Base-by-base conservation (phyloP, 2,113 vertebrate genomes). In the Antechinus flavipes region DNA sequence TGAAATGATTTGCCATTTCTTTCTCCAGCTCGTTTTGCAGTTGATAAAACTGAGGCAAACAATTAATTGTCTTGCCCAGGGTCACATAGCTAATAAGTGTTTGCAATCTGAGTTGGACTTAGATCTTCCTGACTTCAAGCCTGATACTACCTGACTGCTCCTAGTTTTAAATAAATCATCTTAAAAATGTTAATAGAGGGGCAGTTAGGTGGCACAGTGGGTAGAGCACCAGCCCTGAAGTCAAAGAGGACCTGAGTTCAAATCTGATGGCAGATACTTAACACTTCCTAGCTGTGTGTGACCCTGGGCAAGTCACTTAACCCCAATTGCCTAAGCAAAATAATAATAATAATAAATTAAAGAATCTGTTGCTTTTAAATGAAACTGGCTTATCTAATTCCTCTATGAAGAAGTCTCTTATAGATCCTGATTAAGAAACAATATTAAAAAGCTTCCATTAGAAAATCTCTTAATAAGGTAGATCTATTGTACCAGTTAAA, bases 401-500 rank as follows among this genome's bases (percentile, higher is more conserved):
- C 35, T n/a, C 35, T 84, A 7, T 84, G n/a, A 42, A 42, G 16
- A 84, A 42, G n/a, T 7, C n/a, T 84, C 7, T 84, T 84, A 84
- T 2, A 84, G 19, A 84, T 12, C 14, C n/a, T 23, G n/a, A 42
- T 84, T 23, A 84, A 42, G 19, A 23, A 19, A 8, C n/a, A 84
- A 8, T 23, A 84, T 42, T 42, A 84, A 84, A 42, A 42, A 84
- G 5, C 68, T 84, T 84, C 68, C 23, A 16, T 84, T 84, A 42
- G 0, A 84, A 84, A 42, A 19, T 84, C 22, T 95, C 26, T 52
- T 93, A 42, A 92, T 26, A 46, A 91, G 46, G 93, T 54, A 50
- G 5, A 91, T 94, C 27, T 91, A 95, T 96, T 61, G 6, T 49
- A 90, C 9, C 6, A 25, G 90, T 46, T 92, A 26, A 95, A 7